Evolutionary conservation across 2,113 vertebrate species (phyloP).

Genomic region (Loxodonta africana): DNA sequence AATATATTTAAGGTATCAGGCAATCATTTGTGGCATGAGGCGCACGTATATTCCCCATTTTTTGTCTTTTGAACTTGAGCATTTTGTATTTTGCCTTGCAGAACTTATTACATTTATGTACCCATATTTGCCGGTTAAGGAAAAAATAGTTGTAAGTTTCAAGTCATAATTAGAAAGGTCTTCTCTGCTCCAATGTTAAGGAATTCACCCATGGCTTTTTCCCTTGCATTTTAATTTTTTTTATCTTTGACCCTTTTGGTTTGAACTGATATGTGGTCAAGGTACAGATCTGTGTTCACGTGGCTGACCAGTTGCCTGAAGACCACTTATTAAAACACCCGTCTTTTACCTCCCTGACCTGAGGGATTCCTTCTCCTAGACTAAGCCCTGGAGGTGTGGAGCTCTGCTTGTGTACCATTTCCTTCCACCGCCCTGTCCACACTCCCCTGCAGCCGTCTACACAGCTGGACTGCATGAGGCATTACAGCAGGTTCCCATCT

Average conservation of each 20-base stretch:
- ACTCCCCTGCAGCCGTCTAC: accelerated
- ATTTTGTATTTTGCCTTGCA: not conserved
- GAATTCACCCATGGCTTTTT: accelerated
- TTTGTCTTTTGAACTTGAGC: not conserved
- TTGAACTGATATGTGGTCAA: accelerated
- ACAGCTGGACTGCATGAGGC: accelerated
- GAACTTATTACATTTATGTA: not conserved
- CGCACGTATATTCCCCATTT: not conserved
- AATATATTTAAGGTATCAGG: not conserved
- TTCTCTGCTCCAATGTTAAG: not conserved
- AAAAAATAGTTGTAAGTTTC: not conserved
- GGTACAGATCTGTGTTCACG: accelerated
- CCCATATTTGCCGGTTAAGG: not conserved
- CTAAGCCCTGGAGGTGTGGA: accelerated
- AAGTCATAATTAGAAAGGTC: not conserved
- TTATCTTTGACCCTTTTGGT: accelerated
- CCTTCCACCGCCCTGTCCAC: accelerated
- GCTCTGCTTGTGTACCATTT: accelerated
- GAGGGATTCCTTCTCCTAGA: not conserved
- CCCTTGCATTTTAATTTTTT: accelerated
- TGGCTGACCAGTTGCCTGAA: not conserved
- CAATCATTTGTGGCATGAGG: not conserved
- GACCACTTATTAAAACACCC: accelerated
- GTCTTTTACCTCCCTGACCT: accelerated
- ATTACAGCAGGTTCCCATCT: accelerated